Percentiles rank a stretch among this genome's conserved stretches.
Conservation (phyloP, 2,113 vertebrate genomes). For the Rhabdomys dilectus region DNA sequence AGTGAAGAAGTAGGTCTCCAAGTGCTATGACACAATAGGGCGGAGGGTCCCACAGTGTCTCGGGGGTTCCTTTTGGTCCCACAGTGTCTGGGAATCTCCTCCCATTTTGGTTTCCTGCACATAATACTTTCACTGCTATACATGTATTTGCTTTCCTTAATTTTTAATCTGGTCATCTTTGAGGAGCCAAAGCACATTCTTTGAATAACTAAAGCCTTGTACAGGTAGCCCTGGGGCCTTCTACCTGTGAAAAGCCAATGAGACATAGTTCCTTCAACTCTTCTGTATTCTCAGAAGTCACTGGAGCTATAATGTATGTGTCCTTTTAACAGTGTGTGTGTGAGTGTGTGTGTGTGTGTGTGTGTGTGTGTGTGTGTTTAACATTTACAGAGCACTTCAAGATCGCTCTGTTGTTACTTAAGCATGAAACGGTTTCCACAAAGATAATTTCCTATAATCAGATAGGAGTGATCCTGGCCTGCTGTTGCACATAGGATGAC, state of each 20-base stretch:
- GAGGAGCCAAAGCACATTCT: slow-evolving; percentile 17
- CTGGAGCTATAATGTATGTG: not conserved
- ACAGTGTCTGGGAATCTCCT: not conserved
- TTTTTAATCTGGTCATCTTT: slow-evolving; percentile 40
- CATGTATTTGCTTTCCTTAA: slow-evolving; percentile 19
- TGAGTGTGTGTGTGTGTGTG: too few relatives aligned
- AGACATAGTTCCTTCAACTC: slow-evolving; percentile 56
- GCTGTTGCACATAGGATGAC: not conserved
- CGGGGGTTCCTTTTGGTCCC: too few relatives aligned
- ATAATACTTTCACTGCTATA: not conserved
- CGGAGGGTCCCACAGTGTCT: not conserved
- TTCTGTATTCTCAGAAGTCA: slow-evolving; percentile 36
- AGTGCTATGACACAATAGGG: too few relatives aligned
- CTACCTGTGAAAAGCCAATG: slow-evolving; percentile 10
- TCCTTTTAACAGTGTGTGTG: not conserved
- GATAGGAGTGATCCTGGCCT: not conserved
- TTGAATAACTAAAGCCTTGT: slow-evolving; percentile 69
- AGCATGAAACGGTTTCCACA: not conserved
- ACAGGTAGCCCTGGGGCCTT: slow-evolving; percentile 27
- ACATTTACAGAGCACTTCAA: not conserved
- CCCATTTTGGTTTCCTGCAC: not conserved
- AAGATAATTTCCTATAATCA: not conserved
- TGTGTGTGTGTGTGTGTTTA: not conserved
- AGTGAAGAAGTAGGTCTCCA: not conserved
- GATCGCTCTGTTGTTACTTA: slow-evolving; percentile 4